Evolutionary conservation across 2,888 invertebrate species (phyloP).

Genomic region (Agriopis aurantiaria): DNA sequence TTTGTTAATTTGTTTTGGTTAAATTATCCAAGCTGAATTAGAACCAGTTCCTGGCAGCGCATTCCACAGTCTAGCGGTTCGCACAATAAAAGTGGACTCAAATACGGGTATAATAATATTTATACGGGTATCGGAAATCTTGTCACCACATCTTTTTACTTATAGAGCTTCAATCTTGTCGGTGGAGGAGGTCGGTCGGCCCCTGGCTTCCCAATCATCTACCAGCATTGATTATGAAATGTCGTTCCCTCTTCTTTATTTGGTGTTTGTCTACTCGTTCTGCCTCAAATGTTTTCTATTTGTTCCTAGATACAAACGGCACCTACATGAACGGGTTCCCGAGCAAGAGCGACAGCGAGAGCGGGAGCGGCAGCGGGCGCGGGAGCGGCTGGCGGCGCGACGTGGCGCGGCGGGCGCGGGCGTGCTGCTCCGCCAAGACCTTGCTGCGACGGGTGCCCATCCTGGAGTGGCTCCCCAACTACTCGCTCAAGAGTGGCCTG

Average conservation of each 20-base stretch:
- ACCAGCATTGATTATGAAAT: too few species aligned
- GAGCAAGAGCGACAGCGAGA: slow-evolving; percentile 44
- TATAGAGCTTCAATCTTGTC: too few species aligned
- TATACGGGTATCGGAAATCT: too few species aligned
- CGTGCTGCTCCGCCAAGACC: slow-evolving; percentile 87
- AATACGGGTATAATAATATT: too few species aligned
- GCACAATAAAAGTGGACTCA: too few species aligned
- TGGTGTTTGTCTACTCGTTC: background rate
- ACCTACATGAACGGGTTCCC: slow-evolving; percentile 61
- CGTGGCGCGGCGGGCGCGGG: slow-evolving; percentile 76
- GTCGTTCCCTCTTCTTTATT: background rate
- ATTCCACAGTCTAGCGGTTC: too few species aligned
- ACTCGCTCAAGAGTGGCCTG: slow-evolving; percentile 88
- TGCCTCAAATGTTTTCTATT: background rate
- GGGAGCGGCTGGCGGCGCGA: slow-evolving; percentile 63
- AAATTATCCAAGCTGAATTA: too few species aligned
- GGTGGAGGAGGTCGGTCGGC: too few species aligned
- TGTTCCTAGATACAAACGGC: slow-evolving; percentile 62
- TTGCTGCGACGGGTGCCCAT: slow-evolving; percentile 89
- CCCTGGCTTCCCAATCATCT: too few species aligned
- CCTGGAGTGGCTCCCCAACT: slow-evolving; percentile 89
- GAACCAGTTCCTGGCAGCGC: too few species aligned
- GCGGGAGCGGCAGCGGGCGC: slow-evolving; percentile 25
- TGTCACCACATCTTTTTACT: too few species aligned
- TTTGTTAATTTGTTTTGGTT: too few species aligned